Evolutionary conservation across 2,797 vertebrate genomes (phyloP).

Genomic region (Smutsia temminckii): DNA sequence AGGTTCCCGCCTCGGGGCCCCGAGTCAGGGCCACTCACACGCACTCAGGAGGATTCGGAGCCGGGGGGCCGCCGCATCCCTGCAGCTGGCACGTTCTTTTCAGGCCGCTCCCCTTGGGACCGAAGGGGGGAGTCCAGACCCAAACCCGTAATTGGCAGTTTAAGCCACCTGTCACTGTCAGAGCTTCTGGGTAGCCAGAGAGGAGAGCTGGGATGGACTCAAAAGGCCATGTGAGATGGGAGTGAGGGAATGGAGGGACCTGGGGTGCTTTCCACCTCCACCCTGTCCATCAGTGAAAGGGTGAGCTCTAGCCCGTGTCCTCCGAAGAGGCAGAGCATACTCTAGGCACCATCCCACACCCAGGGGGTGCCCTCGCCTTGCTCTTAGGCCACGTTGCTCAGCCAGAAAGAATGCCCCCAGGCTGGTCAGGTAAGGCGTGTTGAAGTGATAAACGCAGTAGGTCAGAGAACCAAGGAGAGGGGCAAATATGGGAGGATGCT

Average conservation of each 20-base stretch:
- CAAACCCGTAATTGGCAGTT: not conserved
- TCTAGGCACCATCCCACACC: not conserved
- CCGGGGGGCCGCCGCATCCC: accelerated
- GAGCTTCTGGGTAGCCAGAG: not conserved
- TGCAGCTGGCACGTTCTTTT: not conserved
- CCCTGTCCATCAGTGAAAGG: too few species aligned
- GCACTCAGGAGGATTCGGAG: accelerated
- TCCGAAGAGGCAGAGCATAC: accelerated
- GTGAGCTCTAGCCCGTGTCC: not conserved
- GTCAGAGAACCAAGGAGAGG: not conserved
- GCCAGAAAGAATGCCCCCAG: not conserved
- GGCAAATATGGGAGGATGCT: not conserved
- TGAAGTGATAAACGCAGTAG: not conserved
- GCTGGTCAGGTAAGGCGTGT: not conserved
- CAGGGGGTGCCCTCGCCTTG: not conserved
- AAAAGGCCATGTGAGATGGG: not conserved
- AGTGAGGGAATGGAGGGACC: not conserved
- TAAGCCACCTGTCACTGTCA: not conserved
- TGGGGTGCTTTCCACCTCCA: accelerated
- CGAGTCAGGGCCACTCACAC: accelerated
- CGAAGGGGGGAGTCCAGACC: not conserved
- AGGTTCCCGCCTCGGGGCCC: accelerated
- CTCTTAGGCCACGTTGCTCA: not conserved
- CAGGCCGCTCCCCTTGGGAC: not conserved
- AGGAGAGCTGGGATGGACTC: not conserved